phyloP scores from a whole-genome alignment of 2,113 vertebrate species.

The Mus pahari region DNA sequence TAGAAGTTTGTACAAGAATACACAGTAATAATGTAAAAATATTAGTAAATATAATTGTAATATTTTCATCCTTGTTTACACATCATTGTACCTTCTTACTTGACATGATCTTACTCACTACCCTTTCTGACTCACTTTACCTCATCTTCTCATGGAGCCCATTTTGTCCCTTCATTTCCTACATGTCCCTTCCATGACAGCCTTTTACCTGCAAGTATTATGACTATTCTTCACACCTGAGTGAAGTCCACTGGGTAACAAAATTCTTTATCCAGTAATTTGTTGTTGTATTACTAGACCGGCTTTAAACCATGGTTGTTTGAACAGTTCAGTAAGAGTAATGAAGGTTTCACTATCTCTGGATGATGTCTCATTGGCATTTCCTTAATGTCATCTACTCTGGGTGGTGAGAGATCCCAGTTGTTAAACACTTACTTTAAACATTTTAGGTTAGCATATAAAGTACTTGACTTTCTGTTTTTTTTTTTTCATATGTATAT shows the following conservation, averaged over 20 bases:
- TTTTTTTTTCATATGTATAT: not conserved
- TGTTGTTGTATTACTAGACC: not conserved
- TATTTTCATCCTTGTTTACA: not conserved
- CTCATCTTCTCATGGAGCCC: not conserved
- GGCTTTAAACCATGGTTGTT: not conserved
- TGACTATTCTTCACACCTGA: not conserved
- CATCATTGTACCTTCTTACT: not conserved
- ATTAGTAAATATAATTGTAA: not conserved
- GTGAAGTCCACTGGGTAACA: not conserved
- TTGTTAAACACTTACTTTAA: not conserved
- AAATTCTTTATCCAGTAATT: not conserved
- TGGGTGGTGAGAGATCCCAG: not conserved
- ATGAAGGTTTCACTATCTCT: not conserved
- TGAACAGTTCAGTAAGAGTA: not conserved
- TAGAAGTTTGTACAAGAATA: not conserved
- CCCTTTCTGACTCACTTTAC: not conserved
- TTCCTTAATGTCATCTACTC: not conserved
- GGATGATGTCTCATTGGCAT: not conserved
- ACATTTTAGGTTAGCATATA: not conserved
- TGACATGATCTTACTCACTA: no score
- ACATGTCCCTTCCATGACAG: not conserved
- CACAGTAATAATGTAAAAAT: not conserved
- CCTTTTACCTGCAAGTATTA: not conserved
- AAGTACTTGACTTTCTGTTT: not conserved
- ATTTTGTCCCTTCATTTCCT: not conserved